Conservation (phyloP, 2,888 invertebrate genomes). For the Drosophila paracracens region DNA sequence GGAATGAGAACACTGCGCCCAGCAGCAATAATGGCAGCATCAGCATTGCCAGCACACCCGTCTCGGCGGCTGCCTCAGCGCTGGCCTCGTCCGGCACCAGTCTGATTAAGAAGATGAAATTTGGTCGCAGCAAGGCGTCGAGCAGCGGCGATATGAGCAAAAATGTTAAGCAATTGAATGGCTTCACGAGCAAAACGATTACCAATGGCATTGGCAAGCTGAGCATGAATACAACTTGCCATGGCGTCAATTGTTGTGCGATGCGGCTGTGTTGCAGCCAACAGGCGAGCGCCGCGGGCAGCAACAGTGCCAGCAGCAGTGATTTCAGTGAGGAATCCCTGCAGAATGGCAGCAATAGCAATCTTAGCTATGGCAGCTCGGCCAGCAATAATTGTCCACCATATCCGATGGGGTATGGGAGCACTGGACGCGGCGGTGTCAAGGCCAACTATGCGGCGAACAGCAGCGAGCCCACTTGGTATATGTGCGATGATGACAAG, state of each 20-base stretch:
- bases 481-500: constrained; percentile 95
- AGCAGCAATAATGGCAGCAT: constrained; percentile 70
- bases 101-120: constrained; percentile 84
- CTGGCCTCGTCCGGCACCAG: constrained; percentile 82
- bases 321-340: constrained; percentile 80
- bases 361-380: constrained; percentile 59
- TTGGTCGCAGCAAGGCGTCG: constrained; percentile 84
- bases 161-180: constrained; percentile 84
- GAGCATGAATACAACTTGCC: constrained; percentile 85
- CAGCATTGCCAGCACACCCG: constrained; percentile 71
- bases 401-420: constrained; percentile 82
- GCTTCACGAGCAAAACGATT: constrained; percentile 81
- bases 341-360: constrained; percentile 79
- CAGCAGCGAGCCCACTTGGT: constrained; percentile 87
- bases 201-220: constrained; percentile 84
- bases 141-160: constrained; percentile 85
- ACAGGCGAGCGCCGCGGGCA: constrained; percentile 55
- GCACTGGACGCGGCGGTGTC: constrained; percentile 81
- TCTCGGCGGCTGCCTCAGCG: constrained; percentile 78
- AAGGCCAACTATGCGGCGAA: constrained; percentile 58
- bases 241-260: constrained; percentile 87
- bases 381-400: constrained; percentile 33
- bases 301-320: constrained; percentile 73
- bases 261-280: constrained; percentile 84
- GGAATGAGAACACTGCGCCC: constrained; percentile 62